A percentile compares a stretch with the other conserved stretches of the same genome.
phyloP scores from a whole-genome alignment of 2,888 invertebrate species.

The Agriotes lineatus region DNA sequence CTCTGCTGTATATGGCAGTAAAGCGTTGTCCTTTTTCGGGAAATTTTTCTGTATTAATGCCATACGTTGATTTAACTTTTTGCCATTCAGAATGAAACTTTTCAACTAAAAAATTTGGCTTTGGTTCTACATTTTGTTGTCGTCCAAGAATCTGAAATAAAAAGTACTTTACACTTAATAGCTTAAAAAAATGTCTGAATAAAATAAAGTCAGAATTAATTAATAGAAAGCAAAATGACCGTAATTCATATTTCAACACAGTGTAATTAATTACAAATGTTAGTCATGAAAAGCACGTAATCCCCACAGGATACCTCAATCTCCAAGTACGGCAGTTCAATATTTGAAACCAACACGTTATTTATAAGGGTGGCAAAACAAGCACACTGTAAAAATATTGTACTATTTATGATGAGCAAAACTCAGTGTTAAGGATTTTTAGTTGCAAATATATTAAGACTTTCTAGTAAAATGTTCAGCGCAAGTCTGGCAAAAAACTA shows the following conservation, averaged over 20 bases:
- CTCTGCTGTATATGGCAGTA: conserved; percentile 90
- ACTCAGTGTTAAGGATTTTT: too few relatives aligned
- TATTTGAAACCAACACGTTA: too few relatives aligned
- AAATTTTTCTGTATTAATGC: conserved; percentile 79
- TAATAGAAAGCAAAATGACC: too few relatives aligned
- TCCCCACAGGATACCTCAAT: too few relatives aligned
- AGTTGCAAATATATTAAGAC: too few relatives aligned
- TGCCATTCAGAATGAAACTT: conserved; percentile 71
- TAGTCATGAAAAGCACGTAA: too few relatives aligned
- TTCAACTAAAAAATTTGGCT: conserved; percentile 72
- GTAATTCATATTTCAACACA: too few relatives aligned
- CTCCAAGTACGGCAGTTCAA: too few relatives aligned
- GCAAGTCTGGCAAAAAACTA: conserved; percentile 60
- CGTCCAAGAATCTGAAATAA: conserved; percentile 72
- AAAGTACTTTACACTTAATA: background rate
- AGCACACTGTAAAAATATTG: too few relatives aligned
- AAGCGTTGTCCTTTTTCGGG: conserved; percentile 84
- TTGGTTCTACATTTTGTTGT: conserved; percentile 58
- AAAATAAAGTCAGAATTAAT: background rate
- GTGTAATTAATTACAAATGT: too few relatives aligned
- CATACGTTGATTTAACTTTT: conserved; percentile 70
- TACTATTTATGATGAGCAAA: too few relatives aligned
- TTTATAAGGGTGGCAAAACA: too few relatives aligned
- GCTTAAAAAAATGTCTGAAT: background rate
- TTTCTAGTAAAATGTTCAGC: background rate